Conservation (phyloP, 1,140 invertebrate genomes). For the Drosophila punjabiensis region DNA sequence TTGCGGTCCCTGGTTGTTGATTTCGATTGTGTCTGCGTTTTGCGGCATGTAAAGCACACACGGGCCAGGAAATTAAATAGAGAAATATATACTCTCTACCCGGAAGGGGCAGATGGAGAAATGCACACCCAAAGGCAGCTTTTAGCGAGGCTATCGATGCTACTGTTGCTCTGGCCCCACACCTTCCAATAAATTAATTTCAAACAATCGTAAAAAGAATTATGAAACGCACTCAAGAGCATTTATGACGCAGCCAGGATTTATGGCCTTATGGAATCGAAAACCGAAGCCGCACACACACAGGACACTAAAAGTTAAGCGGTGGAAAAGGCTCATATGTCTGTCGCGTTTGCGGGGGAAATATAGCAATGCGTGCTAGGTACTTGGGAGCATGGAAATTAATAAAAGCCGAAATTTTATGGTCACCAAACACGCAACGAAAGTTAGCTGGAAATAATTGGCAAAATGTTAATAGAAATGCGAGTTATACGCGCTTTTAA, state of each 20-base stretch:
- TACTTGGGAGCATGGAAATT: conserved; percentile 60
- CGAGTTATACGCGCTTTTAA: conserved; percentile 72
- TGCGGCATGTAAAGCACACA: conserved; percentile 29
- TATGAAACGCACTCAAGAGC: conserved; percentile 64
- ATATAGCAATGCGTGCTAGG: conserved; percentile 68
- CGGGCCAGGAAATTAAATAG: conserved; percentile 58
- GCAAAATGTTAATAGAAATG: conserved; percentile 60
- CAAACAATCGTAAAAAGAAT: conserved; percentile 57
- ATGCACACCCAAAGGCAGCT: conserved; percentile 5
- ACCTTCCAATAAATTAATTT: conserved; percentile 46
- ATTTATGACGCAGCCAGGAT: conserved; percentile 42
- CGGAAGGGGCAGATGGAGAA: not conserved
- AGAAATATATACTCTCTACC: conserved; percentile 53
- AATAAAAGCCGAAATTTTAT: conserved; percentile 51
- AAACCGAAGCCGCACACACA: conserved; percentile 39
- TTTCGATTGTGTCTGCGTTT: conserved; percentile 44
- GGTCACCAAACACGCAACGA: conserved; percentile 64
- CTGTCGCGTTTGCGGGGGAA: conserved; percentile 12
- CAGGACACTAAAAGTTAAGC: conserved; percentile 15
- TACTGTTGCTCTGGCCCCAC: not conserved
- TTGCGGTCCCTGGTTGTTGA: conserved; percentile 62
- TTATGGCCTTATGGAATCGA: conserved; percentile 51
- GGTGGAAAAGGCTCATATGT: conserved; percentile 44
- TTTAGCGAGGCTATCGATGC: conserved; percentile 4
- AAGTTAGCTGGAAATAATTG: conserved; percentile 68